phyloP scores from a whole-genome alignment of 1,140 invertebrate species.

The Lucilia sericata region DNA sequence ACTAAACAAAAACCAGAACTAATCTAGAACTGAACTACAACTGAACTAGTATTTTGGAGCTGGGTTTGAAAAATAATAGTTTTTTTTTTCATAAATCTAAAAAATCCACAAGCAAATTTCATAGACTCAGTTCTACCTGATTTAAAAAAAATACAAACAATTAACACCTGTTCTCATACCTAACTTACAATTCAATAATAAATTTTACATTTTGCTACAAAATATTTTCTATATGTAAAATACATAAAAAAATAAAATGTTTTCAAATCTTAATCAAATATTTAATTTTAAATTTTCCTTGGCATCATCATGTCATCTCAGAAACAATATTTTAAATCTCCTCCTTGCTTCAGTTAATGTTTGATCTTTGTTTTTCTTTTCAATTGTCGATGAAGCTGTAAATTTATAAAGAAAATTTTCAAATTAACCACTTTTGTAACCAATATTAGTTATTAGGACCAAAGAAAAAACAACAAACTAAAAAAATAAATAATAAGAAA shows the following conservation, averaged over 20 bases:
- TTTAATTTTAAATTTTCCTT: neutral
- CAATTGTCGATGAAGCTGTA: constrained; percentile 2
- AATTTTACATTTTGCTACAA: too few species aligned
- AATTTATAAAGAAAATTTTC: neutral
- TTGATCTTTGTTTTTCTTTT: neutral
- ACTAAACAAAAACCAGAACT: too few species aligned
- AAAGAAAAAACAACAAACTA: neutral
- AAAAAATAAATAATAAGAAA: neutral
- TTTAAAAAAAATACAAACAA: neutral
- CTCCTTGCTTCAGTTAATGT: neutral
- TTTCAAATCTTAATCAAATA: neutral
- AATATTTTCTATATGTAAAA: too few species aligned
- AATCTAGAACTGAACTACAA: too few species aligned
- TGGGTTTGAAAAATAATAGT: too few species aligned
- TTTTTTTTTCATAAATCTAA: too few species aligned
- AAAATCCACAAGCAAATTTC: too few species aligned
- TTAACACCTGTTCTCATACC: neutral
- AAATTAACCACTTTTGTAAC: constrained; percentile 22
- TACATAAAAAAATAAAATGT: too few species aligned
- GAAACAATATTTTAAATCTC: neutral
- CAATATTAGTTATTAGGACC: neutral
- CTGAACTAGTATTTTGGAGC: too few species aligned
- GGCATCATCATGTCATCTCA: neutral
- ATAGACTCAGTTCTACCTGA: too few species aligned
- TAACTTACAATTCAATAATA: too few species aligned